Evolutionary conservation across 2,797 vertebrate species (phyloP).

Genomic region (Typhlichthys eigenmanni): DNA sequence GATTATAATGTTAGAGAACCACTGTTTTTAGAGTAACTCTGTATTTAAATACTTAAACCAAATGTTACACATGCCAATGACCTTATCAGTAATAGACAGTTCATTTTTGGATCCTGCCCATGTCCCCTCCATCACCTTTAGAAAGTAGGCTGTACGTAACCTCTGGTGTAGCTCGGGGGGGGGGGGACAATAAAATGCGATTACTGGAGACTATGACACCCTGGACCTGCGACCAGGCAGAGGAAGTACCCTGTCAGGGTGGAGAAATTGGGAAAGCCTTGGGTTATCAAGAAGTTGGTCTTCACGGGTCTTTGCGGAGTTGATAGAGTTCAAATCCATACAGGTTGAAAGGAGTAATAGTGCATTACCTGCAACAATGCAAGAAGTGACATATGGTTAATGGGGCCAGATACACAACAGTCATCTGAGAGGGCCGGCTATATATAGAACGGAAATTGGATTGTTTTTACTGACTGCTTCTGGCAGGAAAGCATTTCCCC

Average conservation of each 20-base stretch:
- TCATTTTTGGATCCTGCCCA: too few relatives aligned
- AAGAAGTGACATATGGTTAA: conserved; percentile 64
- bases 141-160: conserved; percentile 27
- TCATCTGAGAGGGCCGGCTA: conserved; percentile 58
- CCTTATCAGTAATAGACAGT: background rate
- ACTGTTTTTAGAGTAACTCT: too few relatives aligned
- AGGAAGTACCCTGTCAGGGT: conserved; percentile 35
- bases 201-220: conserved; percentile 18
- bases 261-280: conserved; percentile 52
- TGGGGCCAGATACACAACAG: conserved; percentile 59
- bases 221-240: conserved; percentile 20
- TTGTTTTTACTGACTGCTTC: conserved; percentile 67
- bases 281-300: conserved; percentile 53
- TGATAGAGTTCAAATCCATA: conserved; percentile 63
- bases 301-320: conserved; percentile 51
- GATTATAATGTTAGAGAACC: too few relatives aligned
- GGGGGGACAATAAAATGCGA: conserved; percentile 35
- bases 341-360: conserved; percentile 37
- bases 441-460: conserved; percentile 63
- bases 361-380: conserved; percentile 61
- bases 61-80: conserved; percentile 15
- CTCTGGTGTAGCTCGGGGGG: conserved; percentile 20
- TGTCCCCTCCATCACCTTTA: conserved; percentile 28
- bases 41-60: conserved; percentile 16
- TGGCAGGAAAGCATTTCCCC: conserved; percentile 50